Evolutionary conservation across 2,113 vertebrate genomes (phyloP).

Genomic region (Thryonomys swinderianus): DNA sequence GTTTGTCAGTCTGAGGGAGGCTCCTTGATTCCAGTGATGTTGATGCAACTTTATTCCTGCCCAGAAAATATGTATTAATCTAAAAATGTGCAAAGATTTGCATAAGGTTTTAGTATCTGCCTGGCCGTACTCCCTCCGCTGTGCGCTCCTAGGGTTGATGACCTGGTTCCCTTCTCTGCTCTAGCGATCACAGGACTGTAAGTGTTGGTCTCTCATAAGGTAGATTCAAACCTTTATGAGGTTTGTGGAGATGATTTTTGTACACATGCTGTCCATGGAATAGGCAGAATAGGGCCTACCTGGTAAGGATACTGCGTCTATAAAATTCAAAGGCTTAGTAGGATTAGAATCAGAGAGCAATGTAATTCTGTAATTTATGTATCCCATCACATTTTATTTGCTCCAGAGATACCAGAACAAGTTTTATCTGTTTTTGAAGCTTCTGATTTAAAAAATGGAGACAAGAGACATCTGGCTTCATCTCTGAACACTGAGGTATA

Average conservation of each 20-base stretch:
- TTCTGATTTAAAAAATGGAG: background rate
- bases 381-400: constrained; percentile 14
- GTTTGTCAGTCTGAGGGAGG: background rate
- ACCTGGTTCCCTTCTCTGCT: background rate
- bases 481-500: background rate
- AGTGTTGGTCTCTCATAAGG: background rate
- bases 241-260: background rate
- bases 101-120: background rate
- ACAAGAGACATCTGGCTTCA: background rate
- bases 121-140: background rate
- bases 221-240: background rate
- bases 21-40: background rate
- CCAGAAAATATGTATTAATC: background rate
- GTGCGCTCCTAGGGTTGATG: background rate
- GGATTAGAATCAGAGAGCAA: background rate
- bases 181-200: background rate
- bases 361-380: background rate
- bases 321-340: background rate
- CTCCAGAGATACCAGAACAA: background rate
- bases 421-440: constrained; percentile 21
- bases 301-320: background rate
- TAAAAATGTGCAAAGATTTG: constrained; percentile 18
- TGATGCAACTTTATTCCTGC: background rate
- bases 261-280: background rate
- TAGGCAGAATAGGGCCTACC: background rate